Evolutionary conservation across 2,888 invertebrate genomes (phyloP).

Genomic region (Unio pictorum): DNA sequence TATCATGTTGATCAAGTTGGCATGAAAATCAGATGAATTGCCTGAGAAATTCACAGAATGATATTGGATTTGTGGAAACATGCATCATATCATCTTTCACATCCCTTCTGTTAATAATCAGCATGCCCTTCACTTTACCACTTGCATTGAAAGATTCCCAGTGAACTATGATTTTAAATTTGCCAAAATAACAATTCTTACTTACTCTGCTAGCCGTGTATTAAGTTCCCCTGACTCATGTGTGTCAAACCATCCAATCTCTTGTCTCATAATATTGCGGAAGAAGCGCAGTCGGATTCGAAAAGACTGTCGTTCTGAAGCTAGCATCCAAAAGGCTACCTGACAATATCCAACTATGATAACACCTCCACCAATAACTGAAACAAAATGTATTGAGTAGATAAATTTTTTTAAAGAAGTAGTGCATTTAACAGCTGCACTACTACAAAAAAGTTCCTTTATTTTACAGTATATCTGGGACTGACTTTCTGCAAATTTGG

Average conservation of each 20-base stretch:
- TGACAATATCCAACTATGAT: constrained; percentile 65
- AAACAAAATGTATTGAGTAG: constrained; percentile 4
- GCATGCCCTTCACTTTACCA: too few relatives aligned
- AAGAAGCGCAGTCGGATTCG: constrained; percentile 72
- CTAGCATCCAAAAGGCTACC: constrained; percentile 69
- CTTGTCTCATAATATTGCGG: constrained; percentile 64
- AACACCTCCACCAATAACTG: constrained; percentile 62
- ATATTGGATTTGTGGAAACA: too few relatives aligned
- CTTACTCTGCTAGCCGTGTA: constrained; percentile 65
- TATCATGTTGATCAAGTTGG: too few relatives aligned
- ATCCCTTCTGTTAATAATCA: too few relatives aligned
- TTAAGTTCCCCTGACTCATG: constrained; percentile 67
- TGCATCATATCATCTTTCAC: too few relatives aligned
- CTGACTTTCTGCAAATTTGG: too few relatives aligned
- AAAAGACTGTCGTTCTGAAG: constrained; percentile 73
- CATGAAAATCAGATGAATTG: too few relatives aligned
- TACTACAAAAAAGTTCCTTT: too few relatives aligned
- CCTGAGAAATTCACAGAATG: too few relatives aligned
- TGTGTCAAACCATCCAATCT: constrained; percentile 70
- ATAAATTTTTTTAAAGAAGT: background rate
- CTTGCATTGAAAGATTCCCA: too few relatives aligned
- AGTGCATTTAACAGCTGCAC: too few relatives aligned
- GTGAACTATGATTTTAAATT: background rate
- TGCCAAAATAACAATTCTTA: background rate
- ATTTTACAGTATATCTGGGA: too few relatives aligned